Base-by-base conservation (phyloP, 2,888 invertebrate species). In the Minunthozetes semirufus region DNA sequence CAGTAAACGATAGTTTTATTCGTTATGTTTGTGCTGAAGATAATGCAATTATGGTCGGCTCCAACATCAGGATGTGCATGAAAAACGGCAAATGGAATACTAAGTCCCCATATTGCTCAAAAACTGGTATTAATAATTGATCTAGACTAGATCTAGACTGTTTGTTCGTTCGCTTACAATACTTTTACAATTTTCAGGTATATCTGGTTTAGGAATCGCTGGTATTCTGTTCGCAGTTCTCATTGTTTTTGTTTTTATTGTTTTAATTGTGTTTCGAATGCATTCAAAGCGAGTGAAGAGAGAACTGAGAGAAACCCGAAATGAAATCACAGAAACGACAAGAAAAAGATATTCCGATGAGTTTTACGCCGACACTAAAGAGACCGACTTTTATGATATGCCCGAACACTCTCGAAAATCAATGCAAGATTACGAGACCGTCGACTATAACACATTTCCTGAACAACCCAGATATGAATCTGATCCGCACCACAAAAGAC, bases 31-130 rank as follows among this genome's bases (percentile, higher is more conserved):
- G 74, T 68, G 1, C 33, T 17, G 27, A 46, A n/a, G 25, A 46
- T 1, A 48, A 73, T 9, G 38, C 17, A n/a, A 73, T 73, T 17
- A 73, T 73, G 66, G 66, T 66, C 9, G 63, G 74, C 17, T 29
- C 33, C 29, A 70, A 27, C 6, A 66, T 66, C 25, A 38, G 74
- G 19, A 17, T 1, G 6, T 73, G 74, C 13, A 0, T 48, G 42
- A 25, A 59, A 59, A 48, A 19, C 11, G 74, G 74, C 15, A 5
- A 68, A 11, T 73, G 74, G 74, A 29, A 46, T 15, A 66, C 38
- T 27, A 66, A 33, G 38, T n/a, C 38, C 1, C 74, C 74, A 15
- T 48, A 46, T 66, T 73, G 74, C 29, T 66, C 48, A 3, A 3
- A 11, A 6, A 11, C 48, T 6, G n/a, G 48, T 48, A 48, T 17